Evolutionary conservation across 2,888 invertebrate species (phyloP).

Genomic region (Trissolcus japonicus): DNA sequence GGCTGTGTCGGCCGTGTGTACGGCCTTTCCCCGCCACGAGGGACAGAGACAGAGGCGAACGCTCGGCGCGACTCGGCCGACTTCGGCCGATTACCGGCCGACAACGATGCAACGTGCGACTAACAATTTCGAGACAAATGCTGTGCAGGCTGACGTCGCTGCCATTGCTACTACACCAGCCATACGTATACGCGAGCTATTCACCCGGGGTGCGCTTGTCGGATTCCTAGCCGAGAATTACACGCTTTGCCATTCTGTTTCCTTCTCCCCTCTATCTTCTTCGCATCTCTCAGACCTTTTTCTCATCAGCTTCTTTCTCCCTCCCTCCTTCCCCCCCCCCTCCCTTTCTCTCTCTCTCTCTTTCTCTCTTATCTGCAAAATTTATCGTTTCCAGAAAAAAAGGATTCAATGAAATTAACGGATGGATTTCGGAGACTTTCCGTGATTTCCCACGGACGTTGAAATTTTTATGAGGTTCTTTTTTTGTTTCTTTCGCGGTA

Average conservation of each 20-base stretch:
- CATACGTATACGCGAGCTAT: constrained; percentile 19
- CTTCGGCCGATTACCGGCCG: constrained; percentile 51
- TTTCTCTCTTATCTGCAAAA: background rate
- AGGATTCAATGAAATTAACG: background rate
- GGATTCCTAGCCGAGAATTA: constrained; percentile 22
- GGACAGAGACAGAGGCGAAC: constrained; percentile 26
- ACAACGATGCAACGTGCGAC: constrained; percentile 34
- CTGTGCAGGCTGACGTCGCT: constrained; percentile 18
- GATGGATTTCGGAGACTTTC: background rate
- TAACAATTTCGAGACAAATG: constrained; percentile 35
- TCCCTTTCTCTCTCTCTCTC: background rate
- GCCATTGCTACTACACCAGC: constrained; percentile 26
- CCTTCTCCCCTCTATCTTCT: background rate
- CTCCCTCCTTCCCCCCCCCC: background rate
- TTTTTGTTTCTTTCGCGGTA: background rate
- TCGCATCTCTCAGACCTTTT: background rate
- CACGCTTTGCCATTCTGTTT: background rate
- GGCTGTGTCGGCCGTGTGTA: constrained; percentile 61
- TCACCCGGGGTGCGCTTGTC: constrained; percentile 18
- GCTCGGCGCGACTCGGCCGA: constrained; percentile 57
- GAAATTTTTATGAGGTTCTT: background rate
- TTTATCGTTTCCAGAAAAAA: background rate
- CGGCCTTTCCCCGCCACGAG: background rate
- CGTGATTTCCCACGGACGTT: background rate
- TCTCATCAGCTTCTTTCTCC: background rate